Evolutionary conservation across 2,797 vertebrate genomes (phyloP).

Genomic region (Rhyacichthys aspro): DNA sequence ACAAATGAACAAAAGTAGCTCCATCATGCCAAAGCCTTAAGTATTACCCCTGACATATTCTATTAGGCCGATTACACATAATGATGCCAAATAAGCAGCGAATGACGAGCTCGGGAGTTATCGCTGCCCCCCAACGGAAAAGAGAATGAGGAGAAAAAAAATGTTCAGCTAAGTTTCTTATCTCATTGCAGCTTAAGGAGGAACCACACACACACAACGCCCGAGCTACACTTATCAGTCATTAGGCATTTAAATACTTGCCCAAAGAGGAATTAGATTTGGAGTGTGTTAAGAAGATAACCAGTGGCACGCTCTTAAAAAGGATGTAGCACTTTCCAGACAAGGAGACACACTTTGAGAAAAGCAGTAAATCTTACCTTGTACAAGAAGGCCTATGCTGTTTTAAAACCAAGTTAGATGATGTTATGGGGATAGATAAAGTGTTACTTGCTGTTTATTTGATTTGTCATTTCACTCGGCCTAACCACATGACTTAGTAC

Average conservation of each 20-base stretch:
- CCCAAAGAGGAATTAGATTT: constrained; percentile 75
- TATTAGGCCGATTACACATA: constrained; percentile 60
- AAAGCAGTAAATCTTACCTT: neutral
- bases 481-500: neutral
- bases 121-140: constrained; percentile 32
- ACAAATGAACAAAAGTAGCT: constrained; percentile 38
- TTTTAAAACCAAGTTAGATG: neutral
- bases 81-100: constrained; percentile 57
- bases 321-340: constrained; percentile 39
- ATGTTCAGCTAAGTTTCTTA: constrained; percentile 64
- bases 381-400: neutral
- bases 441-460: too few species aligned
- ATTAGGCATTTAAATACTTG: constrained; percentile 75
- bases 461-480: too few species aligned
- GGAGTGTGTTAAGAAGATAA: constrained; percentile 67
- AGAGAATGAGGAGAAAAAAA: constrained; percentile 15
- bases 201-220: constrained; percentile 71
- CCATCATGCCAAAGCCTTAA: constrained; percentile 31
- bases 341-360: constrained; percentile 22
- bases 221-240: constrained; percentile 71
- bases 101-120: constrained; percentile 54
- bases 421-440: too few species aligned
- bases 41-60: constrained; percentile 55
- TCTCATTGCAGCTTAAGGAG: constrained; percentile 65
- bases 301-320: constrained; percentile 48